Conservation (phyloP, 92 coral and sea anemone genomes). For the Epizoanthus rinbou region DNA sequence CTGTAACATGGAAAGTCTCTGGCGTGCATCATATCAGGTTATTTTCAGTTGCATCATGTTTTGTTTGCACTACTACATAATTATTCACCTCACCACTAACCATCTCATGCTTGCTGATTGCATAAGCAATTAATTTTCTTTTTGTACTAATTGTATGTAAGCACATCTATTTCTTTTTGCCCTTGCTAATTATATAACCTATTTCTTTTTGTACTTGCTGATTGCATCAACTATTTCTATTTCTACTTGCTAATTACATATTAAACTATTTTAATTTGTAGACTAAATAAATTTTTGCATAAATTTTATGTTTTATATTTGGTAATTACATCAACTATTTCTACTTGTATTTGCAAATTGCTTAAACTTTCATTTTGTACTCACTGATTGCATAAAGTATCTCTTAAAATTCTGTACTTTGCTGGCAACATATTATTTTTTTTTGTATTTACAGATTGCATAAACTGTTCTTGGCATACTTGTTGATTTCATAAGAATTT, state of each 20-base stretch:
- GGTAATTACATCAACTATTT: not conserved
- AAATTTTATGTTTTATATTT: not conserved
- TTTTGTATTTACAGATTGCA: not conserved
- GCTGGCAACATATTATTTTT: not conserved
- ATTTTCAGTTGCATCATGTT: conserved; percentile 26
- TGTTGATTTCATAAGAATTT: not conserved
- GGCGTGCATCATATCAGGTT: conserved; percentile 44
- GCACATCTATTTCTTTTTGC: not conserved
- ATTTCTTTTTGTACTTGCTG: not conserved
- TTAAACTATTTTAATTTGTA: not conserved
- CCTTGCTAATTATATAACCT: not conserved
- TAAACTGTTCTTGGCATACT: not conserved
- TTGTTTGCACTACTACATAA: conserved; percentile 4
- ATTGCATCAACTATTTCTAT: not conserved
- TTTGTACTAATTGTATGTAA: not conserved
- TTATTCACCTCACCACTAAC: conserved; percentile 7
- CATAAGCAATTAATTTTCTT: not conserved
- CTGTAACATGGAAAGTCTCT: conserved; percentile 15
- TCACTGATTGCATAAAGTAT: not conserved
- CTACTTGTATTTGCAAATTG: not conserved
- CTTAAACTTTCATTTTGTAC: not conserved
- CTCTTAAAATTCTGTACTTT: not conserved
- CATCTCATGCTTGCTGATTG: not conserved
- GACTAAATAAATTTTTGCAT: not conserved
- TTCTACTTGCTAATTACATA: not conserved